Conservation (phyloP, 2,797 vertebrate genomes). For the Mionectes olivaceus region DNA sequence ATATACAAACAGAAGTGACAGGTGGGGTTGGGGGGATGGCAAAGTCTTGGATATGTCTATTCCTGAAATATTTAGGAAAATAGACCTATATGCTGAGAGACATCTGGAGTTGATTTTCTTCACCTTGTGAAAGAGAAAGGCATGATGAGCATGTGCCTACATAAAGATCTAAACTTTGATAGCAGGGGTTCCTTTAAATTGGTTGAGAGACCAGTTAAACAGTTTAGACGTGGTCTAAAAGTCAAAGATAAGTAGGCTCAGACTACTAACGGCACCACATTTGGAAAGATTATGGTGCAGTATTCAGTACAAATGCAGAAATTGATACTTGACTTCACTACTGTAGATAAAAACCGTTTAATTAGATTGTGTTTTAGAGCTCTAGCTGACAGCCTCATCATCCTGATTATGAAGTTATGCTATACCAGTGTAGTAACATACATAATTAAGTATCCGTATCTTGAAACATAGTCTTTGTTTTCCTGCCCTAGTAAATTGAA, state of each 20-base stretch:
- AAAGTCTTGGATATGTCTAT: neutral
- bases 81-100: neutral
- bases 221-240: neutral
- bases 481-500: constrained; percentile 18
- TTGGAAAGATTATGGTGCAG: neutral
- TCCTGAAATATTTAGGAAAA: neutral
- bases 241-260: neutral
- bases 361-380: neutral
- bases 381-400: neutral
- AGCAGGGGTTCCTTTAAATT: neutral
- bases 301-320: neutral
- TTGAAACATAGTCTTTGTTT: constrained; percentile 48
- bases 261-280: neutral
- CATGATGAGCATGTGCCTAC: neutral
- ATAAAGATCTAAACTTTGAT: neutral
- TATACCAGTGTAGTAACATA: neutral
- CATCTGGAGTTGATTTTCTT: neutral
- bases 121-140: neutral
- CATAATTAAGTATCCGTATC: constrained; percentile 9
- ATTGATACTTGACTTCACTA: neutral
- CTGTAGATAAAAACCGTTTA: neutral
- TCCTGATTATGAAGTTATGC: neutral
- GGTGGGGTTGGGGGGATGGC: neutral
- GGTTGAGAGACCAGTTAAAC: accelerated
- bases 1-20: neutral